Evolutionary conservation across 2,113 vertebrate genomes (phyloP), one percentile per base, ranked within the genome.

Genomic region (Xiphorhynchus elegans): DNA sequence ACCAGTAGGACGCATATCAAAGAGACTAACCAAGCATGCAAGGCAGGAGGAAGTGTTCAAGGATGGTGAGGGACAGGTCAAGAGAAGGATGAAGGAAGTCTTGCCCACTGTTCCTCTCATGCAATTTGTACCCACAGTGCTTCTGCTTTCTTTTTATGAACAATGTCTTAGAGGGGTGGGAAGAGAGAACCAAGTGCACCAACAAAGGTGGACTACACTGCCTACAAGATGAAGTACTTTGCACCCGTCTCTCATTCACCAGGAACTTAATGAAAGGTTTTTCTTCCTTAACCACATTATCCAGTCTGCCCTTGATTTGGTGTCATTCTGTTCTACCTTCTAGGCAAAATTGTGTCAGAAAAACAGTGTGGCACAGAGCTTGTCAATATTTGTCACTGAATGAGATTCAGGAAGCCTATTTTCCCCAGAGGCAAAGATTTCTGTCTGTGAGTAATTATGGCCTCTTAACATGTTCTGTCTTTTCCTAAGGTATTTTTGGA

Each of bases 401-500:
- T 56, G 68, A 84, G 59, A 94, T 81, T 92, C 85, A 74, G 66
- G 31, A 90, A 73, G n/a, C 31, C 40, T 89, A 8, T 95, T 96
- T 95, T 90, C 49, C 90, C 88, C 75, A 94, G 76, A 95, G 92
- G 90, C 85, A 88, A 90, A 92, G 90, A 96, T 88, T 91, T 90
- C 88, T 93, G 72, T 11, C 90, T 93, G 79, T 92, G 90, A 95
- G 92, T 97, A 96, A 96, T 97, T 96, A 92, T 42, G 90, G 76
- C 64, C 52, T 93, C 75, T 95, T 96, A 96, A 95, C 60, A 84
- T 86, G 83, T 86, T 96, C 96, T 92, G 91, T 87, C 93, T 95
- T 73, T 91, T 96, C 77, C 70, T 94, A 90, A 90, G 68, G 93
- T 96, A 96, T 96, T 96, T 96, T 96, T 95, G 95, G 92, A 95